Evolutionary conservation across 2,113 vertebrate genomes (phyloP).

Genomic region (Cygnus atratus): DNA sequence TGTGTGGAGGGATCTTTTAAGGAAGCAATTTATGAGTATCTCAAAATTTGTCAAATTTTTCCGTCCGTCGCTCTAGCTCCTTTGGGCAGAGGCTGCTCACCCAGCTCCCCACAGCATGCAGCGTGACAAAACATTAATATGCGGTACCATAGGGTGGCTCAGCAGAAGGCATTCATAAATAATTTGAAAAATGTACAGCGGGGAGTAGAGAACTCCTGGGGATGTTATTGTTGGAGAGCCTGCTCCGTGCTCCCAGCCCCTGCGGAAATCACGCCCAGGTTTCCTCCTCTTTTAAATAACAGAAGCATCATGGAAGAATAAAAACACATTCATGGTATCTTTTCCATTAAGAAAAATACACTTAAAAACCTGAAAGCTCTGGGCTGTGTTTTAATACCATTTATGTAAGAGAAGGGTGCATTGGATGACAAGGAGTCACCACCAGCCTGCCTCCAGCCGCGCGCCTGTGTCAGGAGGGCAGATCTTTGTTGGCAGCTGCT

Average conservation of each 20-base stretch:
- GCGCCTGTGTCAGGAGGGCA: not conserved
- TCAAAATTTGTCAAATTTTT: not conserved
- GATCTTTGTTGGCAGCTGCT: not conserved
- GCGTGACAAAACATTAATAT: not conserved
- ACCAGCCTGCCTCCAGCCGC: not conserved
- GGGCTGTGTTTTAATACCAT: not conserved
- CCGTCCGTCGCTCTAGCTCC: not conserved
- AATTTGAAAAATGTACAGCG: not conserved
- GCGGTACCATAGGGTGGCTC: not conserved
- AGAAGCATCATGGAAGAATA: not conserved
- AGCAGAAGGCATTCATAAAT: not conserved
- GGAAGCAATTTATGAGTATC: not conserved
- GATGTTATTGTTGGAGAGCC: not conserved
- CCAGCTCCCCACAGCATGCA: not conserved
- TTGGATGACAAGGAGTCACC: not conserved
- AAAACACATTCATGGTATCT: not conserved
- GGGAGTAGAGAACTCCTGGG: not conserved
- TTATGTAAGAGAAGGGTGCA: not conserved
- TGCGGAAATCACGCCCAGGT: not conserved
- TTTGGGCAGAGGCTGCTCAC: not conserved
- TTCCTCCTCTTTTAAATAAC: not conserved
- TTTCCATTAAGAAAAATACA: not conserved
- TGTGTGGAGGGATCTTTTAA: not conserved
- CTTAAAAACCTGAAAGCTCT: not conserved
- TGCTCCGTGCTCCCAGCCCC: not conserved